Percentiles rank a stretch among this genome's conserved stretches.
These are phyloP conservation scores for Limenitis camilla DNA, from an alignment of 2,888 invertebrate species.

Conservation along the genomic window DNA sequence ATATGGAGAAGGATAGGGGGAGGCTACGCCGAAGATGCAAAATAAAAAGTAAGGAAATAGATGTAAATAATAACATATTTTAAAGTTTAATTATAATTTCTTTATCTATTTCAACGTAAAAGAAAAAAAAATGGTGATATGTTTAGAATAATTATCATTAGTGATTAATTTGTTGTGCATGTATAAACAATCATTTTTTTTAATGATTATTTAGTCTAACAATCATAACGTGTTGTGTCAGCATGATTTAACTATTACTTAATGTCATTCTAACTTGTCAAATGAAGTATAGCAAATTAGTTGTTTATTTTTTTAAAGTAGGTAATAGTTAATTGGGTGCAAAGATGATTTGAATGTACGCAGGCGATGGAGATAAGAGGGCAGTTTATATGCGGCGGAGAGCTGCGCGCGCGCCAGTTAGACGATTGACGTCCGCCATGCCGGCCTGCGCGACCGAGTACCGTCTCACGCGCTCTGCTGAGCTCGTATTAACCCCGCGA, in stretches of 20 bases:
- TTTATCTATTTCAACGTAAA: neutral
- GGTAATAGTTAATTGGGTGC: slow-evolving; percentile 66
- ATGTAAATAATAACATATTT: too few relatives aligned
- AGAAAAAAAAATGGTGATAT: too few relatives aligned
- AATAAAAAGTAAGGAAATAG: too few relatives aligned
- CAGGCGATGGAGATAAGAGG: slow-evolving; percentile 55
- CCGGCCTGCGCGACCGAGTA: slow-evolving; percentile 80
- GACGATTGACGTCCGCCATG: slow-evolving; percentile 58
- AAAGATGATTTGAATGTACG: slow-evolving; percentile 55
- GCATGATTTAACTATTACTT: too few relatives aligned
- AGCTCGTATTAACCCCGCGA: slow-evolving; percentile 70
- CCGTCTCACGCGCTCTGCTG: slow-evolving; percentile 74
- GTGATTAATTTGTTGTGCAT: neutral
- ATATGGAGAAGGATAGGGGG: too few relatives aligned
- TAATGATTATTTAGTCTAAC: neutral
- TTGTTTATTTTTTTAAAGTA: slow-evolving; percentile 47
- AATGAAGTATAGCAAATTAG: slow-evolving; percentile 4
- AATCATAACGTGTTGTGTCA: too few relatives aligned
- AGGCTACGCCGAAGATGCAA: too few relatives aligned
- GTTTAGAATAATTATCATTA: too few relatives aligned
- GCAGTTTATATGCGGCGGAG: slow-evolving; percentile 58
- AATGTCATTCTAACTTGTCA: neutral
- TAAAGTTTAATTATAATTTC: too few relatives aligned
- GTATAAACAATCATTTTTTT: neutral
- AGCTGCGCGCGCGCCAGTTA: slow-evolving; percentile 56